A percentile compares a stretch with the other conserved stretches of the same genome.
phyloP scores from a whole-genome alignment of 2,113 vertebrate species.

The Macroglossus sobrinus region DNA sequence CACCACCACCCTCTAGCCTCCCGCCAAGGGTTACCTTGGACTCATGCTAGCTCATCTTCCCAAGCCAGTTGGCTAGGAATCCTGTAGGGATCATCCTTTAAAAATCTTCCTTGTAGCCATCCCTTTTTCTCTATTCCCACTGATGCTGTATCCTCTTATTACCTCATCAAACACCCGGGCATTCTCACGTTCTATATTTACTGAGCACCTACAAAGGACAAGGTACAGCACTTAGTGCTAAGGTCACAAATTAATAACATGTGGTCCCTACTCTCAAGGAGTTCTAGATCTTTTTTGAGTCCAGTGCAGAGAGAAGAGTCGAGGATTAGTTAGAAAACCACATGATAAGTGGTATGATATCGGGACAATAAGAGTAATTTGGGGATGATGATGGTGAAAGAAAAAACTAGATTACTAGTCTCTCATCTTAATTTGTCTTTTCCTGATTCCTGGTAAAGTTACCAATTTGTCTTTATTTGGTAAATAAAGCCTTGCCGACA shows the following conservation, averaged over 20 bases:
- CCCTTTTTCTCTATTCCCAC: not conserved
- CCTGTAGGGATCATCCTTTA: not conserved
- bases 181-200: not conserved
- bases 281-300: not conserved
- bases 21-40: not conserved
- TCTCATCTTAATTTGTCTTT: not conserved
- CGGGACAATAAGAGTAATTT: not conserved
- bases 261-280: not conserved
- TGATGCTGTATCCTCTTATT: not conserved
- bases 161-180: not conserved
- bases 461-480: not conserved
- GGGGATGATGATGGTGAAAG: not conserved
- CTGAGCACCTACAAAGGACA: not conserved
- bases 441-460: not conserved
- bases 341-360: not conserved
- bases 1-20: not conserved
- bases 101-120: not conserved
- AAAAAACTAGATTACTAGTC: not conserved
- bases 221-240: not conserved
- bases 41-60: not conserved
- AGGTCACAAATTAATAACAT: not conserved
- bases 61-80: not conserved
- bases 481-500: not conserved
- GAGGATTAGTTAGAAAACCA: not conserved
- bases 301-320: not conserved